phyloP scores from a whole-genome alignment of 1,140 invertebrate genomes.

The Cecropterus lyciades region DNA sequence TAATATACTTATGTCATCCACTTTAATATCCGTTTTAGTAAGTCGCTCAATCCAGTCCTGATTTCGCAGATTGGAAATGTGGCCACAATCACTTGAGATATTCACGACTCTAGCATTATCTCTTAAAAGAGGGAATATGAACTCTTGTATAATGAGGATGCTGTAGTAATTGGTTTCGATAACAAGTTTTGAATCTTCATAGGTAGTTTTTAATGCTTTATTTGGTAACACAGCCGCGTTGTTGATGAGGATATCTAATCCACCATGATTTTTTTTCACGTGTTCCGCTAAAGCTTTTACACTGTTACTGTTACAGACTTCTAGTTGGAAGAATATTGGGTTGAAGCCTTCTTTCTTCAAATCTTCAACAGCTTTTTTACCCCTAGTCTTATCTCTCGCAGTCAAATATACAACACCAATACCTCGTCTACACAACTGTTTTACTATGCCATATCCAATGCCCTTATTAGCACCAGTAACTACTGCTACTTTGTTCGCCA shows the following conservation, averaged over 20 bases:
- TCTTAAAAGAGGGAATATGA: constrained; percentile 87
- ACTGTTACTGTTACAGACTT: constrained; percentile 86
- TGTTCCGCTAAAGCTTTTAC: constrained; percentile 84
- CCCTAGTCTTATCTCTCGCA: constrained; percentile 53
- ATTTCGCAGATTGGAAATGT: constrained; percentile 84
- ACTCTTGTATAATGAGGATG: constrained; percentile 85
- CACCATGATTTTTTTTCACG: constrained; percentile 87
- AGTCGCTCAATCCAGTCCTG: constrained; percentile 50
- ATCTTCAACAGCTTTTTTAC: constrained; percentile 83
- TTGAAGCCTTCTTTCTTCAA: constrained; percentile 79
- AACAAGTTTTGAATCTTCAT: constrained; percentile 87
- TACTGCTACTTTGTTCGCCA: too few relatives aligned
- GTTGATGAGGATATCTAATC: constrained; percentile 92
- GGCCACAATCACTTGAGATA: constrained; percentile 88
- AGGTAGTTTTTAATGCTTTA: constrained; percentile 85
- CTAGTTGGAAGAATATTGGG: constrained; percentile 86
- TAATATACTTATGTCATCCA: constrained; percentile 85
- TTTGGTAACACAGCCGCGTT: constrained; percentile 90
- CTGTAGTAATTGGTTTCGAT: constrained; percentile 87
- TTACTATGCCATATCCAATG: too few relatives aligned
- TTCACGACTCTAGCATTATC: constrained; percentile 90
- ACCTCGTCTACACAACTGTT: neutral
- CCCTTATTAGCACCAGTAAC: too few relatives aligned
- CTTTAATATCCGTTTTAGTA: constrained; percentile 67
- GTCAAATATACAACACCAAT: neutral